Conservation (phyloP, 1,140 invertebrate species). For the Calycopis cecrops region DNA sequence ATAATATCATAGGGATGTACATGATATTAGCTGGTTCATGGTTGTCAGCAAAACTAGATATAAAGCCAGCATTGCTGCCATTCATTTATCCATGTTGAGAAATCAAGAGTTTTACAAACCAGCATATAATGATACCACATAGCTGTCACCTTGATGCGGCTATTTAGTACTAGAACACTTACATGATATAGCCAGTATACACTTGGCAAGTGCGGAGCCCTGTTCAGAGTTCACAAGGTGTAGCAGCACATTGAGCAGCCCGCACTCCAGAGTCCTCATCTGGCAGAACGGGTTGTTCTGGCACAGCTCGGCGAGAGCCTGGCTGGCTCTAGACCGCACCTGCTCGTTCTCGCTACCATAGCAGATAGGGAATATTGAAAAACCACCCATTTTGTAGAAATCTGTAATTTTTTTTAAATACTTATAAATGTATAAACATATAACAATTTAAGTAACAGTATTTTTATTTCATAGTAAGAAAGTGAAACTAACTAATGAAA, state of each 20-base stretch:
- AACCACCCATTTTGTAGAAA: constrained; percentile 89
- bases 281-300: constrained; percentile 90
- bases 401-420: constrained; percentile 78
- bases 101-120: no score
- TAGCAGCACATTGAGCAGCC: constrained; percentile 79
- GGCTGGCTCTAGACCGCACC: constrained; percentile 78
- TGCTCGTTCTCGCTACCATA: constrained; percentile 77
- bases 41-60: no score
- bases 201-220: constrained; percentile 78
- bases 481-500: no score
- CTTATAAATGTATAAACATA: background rate
- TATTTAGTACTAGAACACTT: constrained; percentile 41
- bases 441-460: background rate
- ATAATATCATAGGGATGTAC: no score
- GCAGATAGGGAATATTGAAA: constrained; percentile 80
- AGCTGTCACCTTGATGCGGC: no score
- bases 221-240: constrained; percentile 78
- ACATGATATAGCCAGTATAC: constrained; percentile 86
- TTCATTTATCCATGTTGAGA: no score
- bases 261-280: constrained; percentile 77
- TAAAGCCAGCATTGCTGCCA: no score
- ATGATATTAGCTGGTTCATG: no score
- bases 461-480: no score
- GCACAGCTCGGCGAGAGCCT: constrained; percentile 82
- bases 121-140: no score